Base-by-base conservation (phyloP, 2,888 invertebrate genomes). In the Masnerella sp. region DNA sequence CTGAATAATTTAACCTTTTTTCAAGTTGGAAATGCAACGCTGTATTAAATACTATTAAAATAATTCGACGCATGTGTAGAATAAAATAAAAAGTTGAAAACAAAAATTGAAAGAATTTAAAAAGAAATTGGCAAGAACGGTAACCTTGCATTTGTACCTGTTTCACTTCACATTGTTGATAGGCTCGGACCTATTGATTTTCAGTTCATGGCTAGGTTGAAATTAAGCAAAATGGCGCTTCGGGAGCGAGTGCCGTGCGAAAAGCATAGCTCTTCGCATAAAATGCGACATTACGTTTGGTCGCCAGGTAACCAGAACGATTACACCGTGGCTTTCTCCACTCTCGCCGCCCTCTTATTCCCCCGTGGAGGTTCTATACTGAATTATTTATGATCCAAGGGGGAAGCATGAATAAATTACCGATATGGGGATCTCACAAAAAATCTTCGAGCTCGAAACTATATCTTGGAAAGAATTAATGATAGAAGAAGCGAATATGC, bases 161-260 rank as follows among this genome's bases (percentile, higher is more conserved):
- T 51, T 67, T 45, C n/a, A n/a, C n/a, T n/a, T n/a, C n/a, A 45
- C 38, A 61, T 38, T 59, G 64, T 49, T 62, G 52, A 82, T 84
- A 83, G 84, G 83, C 85, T 83, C 81, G 84, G 83, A 81, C 83
- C 84, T 85, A 86, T 86, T 84, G 86, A 86, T 83, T 82, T 73
- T 68, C 52, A 52, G 34, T 73, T 64, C 65, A 65, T 58, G 59
- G 69, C 69, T 69, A 68, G 51, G 42, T 59, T 62, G 67, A 69
- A 75, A 75, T 77, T 77, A 77, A 74, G 76, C 78, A 78, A 79
- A 79, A 79, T 79, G 79, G 78, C 79, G 79, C 79, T 49, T 74
- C 74, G 61, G 43, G 72, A 71, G 67, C 71, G 67, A 75, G 32
- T 69, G 69, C 61, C 54, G 62, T 73, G 75, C 61, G 68, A 69